Conservation (phyloP, 30 jellyfish, hydroid and myxozoan genomes). For the Aurelia sp. region DNA sequence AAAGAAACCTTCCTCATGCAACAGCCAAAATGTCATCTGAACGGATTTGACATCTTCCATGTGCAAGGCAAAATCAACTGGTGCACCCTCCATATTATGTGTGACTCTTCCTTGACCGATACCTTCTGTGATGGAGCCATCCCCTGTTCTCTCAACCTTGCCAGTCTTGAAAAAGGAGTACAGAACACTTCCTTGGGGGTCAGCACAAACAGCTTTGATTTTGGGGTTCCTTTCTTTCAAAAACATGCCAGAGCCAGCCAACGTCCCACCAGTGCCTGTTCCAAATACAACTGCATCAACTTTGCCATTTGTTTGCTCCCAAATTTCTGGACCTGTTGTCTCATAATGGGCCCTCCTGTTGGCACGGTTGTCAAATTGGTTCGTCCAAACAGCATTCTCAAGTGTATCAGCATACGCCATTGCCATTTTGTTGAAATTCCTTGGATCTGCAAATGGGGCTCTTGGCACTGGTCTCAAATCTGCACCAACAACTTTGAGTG, state of each 20-base stretch:
- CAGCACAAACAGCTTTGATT: slow-evolving; percentile 83
- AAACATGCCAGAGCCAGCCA: slow-evolving; percentile 91
- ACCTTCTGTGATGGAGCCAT: slow-evolving; percentile 93
- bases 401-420: slow-evolving; percentile 82
- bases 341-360: slow-evolving; percentile 92
- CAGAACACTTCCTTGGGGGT: slow-evolving; percentile 95
- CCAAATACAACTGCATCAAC: slow-evolving; percentile 95
- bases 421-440: slow-evolving; percentile 88
- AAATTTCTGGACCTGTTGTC: slow-evolving; percentile 97
- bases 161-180: slow-evolving; percentile 80
- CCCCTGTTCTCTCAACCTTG: slow-evolving; percentile 83
- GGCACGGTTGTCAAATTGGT: slow-evolving; percentile 90
- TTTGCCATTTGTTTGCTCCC: slow-evolving; percentile 97
- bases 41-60: slow-evolving; percentile 87
- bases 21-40: slow-evolving; percentile 86
- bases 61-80: slow-evolving; percentile 88
- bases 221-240: slow-evolving; percentile 85
- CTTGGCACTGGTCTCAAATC: slow-evolving; percentile 97
- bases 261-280: slow-evolving; percentile 98
- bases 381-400: slow-evolving; percentile 89
- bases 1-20: slow-evolving; percentile 94
- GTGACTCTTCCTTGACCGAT: slow-evolving; percentile 96
- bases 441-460: slow-evolving; percentile 93
- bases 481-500: slow-evolving; percentile 91
- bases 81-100: slow-evolving; percentile 86